These are phyloP conservation scores for Mus pahari DNA, from an alignment of 2,113 vertebrate genomes.

Conservation along the genomic window DNA sequence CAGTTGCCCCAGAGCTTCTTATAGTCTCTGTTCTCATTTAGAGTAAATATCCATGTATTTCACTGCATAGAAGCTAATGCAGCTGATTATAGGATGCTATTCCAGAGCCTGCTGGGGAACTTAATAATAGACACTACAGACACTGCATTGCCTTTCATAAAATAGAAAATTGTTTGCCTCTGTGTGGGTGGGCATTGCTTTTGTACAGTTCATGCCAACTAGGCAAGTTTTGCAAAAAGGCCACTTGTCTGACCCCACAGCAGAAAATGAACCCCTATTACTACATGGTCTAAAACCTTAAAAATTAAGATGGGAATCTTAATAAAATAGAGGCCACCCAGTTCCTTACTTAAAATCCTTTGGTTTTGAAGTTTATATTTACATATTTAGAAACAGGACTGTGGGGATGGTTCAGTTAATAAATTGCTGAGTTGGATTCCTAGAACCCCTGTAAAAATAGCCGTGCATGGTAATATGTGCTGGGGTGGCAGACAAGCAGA, in stretches of 20 bases:
- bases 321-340: conserved; percentile 8
- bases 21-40: conserved; percentile 30
- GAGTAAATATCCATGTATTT: conserved; percentile 41
- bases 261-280: conserved; percentile 17
- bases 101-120: neutral
- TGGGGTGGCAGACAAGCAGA: neutral
- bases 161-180: conserved; percentile 16
- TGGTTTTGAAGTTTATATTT: conserved; percentile 52
- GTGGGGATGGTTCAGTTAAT: neutral
- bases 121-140: conserved; percentile 41
- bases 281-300: neutral
- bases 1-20: conserved; percentile 19
- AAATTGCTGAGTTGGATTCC: neutral
- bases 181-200: neutral
- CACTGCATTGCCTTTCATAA: conserved; percentile 23
- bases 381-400: conserved; percentile 14
- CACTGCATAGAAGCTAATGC: conserved; percentile 5
- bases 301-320: neutral
- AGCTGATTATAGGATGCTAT: conserved; percentile 54
- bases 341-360: neutral
- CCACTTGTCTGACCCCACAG: neutral
- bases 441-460: neutral
- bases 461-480: too few species aligned
- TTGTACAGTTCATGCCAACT: conserved; percentile 21
- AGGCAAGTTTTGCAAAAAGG: conserved; percentile 10